Evolutionary conservation across 2,888 invertebrate species (phyloP), one percentile per base, ranked within the genome.

Genomic region (Dynastes tityus): DNA sequence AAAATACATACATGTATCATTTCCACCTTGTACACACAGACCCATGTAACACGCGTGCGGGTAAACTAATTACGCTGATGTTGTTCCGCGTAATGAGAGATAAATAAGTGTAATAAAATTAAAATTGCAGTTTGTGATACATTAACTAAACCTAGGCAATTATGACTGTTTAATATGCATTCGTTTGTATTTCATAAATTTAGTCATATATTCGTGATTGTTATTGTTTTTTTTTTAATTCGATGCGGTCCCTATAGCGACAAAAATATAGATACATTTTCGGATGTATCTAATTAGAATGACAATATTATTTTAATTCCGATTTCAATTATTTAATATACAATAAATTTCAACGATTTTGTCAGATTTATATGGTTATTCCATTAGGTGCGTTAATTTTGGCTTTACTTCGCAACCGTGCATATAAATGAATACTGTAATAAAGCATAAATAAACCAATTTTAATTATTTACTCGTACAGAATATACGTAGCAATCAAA

Each of bases 41-140:
- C 45, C 45, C 8, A 45, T 11, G 45, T 8, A 45, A 45, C 45
- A 27, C 32, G 13, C 63, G 29, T 29, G 45, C 49, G 68, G 29
- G 13, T 71, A 71, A 37, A 71, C 71, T 55, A 71, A 71, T 71
- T 71, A 71, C 71, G 49, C 32, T 16, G 55, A 37, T 55, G 55
- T 55, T 71, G 53, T 71, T 71, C 53, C n/a, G 4, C 71, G 71
- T 71, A 71, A 71, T 70, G 71, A 71, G 55, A 71, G 71, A 71
- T 71, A 71, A 70, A 71, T 71, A 71, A 58, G 55, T 53, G 32
- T 71, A 71, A 71, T 71, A 71, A 55, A 71, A 70, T 70, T 71
- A 71, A 71, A 53, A n/a, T 29, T 53, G 49, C 37, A 22, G 55
- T 55, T 55, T 55, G 70, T 70, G 55, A 55, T 71, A 55, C 71